Conservation (phyloP, 2,888 invertebrate species). For the Macrosiphum euphorbiae region DNA sequence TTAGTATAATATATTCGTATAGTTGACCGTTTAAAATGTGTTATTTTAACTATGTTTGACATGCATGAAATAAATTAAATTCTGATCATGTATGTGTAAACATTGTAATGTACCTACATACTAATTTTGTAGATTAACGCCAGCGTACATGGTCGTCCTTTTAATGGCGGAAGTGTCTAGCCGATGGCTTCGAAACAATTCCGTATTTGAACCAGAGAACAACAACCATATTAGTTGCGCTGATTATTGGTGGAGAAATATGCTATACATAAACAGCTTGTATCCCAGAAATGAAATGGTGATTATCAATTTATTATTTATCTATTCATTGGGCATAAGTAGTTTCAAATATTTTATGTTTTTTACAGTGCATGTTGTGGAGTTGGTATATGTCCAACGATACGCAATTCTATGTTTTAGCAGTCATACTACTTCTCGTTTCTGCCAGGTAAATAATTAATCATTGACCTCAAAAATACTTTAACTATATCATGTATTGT, state of each 20-base stretch:
- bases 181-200: slow-evolving; percentile 86
- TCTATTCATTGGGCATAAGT: slow-evolving; percentile 16
- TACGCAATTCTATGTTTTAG: slow-evolving; percentile 88
- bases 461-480: slow-evolving; percentile 28
- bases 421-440: slow-evolving; percentile 84
- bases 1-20: not conserved
- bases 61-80: not conserved
- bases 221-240: slow-evolving; percentile 86
- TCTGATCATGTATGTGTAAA: not conserved
- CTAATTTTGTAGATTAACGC: slow-evolving; percentile 77
- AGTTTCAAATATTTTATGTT: not conserved
- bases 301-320: slow-evolving; percentile 67
- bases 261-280: slow-evolving; percentile 87
- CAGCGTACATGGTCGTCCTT: slow-evolving; percentile 86
- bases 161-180: slow-evolving; percentile 88
- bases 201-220: slow-evolving; percentile 87
- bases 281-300: slow-evolving; percentile 90
- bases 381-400: slow-evolving; percentile 92
- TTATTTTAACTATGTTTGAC: not conserved
- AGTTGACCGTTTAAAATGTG: not conserved
- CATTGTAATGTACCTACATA: slow-evolving; percentile 21
- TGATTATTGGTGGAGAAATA: slow-evolving; percentile 89
- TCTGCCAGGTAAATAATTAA: slow-evolving; percentile 74
- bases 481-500: not conserved
- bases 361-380: slow-evolving; percentile 87